Base-by-base conservation (phyloP, 2,113 vertebrate species). In the Falco punctatus region DNA sequence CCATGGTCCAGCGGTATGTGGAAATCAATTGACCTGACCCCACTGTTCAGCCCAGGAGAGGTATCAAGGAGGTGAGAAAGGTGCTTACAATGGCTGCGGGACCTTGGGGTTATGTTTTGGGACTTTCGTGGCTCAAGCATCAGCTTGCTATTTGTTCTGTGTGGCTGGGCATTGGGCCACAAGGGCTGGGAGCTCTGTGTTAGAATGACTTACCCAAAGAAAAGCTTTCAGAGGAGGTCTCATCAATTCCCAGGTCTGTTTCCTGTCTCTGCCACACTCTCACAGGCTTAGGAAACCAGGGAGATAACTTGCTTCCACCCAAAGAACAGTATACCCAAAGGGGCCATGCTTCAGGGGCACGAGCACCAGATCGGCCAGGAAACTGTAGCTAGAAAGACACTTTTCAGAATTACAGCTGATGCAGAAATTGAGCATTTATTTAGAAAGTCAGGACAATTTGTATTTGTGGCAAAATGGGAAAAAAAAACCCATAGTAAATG, bases 51-150 rank as follows among this genome's bases (percentile, higher is more conserved):
- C 7, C 11, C 42, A 35, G 0, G 1, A 74, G 27, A 54, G 22
- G 46, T 58, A 28, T 0, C 14, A 22, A 67, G 26, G 8, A 46
- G 48, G 8, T 62, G 22, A 13, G 8, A 28, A 3, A 0, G 8
- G 24, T 35, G 27, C 8, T 64, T 52, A n/a, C 8, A 3, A 15
- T 6, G 5, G 27, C 5, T 0, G 0, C 2, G 0, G 6, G 5
- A 57, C 15, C 19, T 44, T 38, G 17, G 23, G 9, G 6, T 24
- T 61, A 30, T 0, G 0, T 42, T 82, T n/a, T 8, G 4, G 57
- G 61, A 22, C n/a, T 4, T 35, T 14, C 15, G 2, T 0, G 5
- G 16, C 52, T 66, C 24, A 49, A 73, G 22, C 21, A 51, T n/a
- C 44, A 67, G 5, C 12, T 30, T 51, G 13, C 6, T 66, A 28